phyloP scores from a whole-genome alignment of 2,113 vertebrate species.

The Greenwoodochromis staneri region DNA sequence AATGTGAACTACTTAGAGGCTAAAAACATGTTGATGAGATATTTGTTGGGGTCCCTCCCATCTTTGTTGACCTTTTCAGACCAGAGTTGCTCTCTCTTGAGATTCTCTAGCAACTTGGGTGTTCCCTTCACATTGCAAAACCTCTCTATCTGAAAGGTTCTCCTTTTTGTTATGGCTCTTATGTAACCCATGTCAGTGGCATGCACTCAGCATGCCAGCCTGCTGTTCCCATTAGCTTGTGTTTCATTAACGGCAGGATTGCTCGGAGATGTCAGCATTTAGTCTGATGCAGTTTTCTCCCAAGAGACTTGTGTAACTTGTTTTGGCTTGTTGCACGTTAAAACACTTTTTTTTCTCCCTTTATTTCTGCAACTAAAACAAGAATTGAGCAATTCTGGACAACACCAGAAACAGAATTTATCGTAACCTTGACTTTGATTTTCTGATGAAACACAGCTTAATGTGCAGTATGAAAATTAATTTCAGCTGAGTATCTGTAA shows the following conservation, averaged over 20 bases:
- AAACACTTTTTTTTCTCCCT: not conserved
- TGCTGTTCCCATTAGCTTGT: conserved; percentile 20
- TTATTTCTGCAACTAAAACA: not conserved
- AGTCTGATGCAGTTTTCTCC: conserved; percentile 7
- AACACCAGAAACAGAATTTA: not conserved
- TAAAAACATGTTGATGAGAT: not conserved
- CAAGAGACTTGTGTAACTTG: conserved; percentile 49
- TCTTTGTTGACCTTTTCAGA: not conserved
- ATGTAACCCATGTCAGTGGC: conserved; percentile 20
- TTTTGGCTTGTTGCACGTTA: conserved; percentile 14
- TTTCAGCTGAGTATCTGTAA: not conserved
- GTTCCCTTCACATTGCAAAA: conserved; percentile 5
- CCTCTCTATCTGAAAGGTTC: not conserved
- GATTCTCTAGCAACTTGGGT: not conserved
- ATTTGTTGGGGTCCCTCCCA: not conserved
- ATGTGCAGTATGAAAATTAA: not conserved
- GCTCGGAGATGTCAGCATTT: not conserved
- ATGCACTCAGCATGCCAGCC: not conserved
- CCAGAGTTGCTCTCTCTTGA: not conserved
- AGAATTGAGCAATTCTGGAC: not conserved
- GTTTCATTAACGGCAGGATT: conserved; percentile 5
- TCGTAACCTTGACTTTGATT: not conserved
- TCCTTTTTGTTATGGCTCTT: conserved; percentile 4
- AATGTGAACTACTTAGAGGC: not conserved
- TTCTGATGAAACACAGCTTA: not conserved